Evolutionary conservation across 2,113 vertebrate genomes (phyloP), one percentile per base, ranked within the genome.

Genomic region (Poeciliopsis prolifica): DNA sequence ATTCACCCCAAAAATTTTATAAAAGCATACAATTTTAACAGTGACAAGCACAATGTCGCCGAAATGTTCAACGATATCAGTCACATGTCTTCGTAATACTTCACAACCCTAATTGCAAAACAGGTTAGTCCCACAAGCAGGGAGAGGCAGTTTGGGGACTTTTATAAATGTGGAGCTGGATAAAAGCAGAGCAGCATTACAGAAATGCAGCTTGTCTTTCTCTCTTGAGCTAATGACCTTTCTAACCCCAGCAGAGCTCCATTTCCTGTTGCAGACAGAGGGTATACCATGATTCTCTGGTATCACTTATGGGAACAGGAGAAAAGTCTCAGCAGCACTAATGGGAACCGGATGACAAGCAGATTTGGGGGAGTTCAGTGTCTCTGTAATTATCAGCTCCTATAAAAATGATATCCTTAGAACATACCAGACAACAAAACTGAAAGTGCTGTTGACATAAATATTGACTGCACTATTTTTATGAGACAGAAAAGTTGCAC

Each of bases 241-340:
- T 61, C 54, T 79, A 87, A 87, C 85, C 72, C 61, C 14, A 19
- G 70, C 75, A 87, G 75, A 85, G 82, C 76, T 75, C 75, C 7
- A 87, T 90, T 89, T 92, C 91, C 91, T 91, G 86, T 80, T 82
- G 81, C 54, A 73, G 28, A 58, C 61, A 70, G 60, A 75, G 40
- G 31, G 61, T 70, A 48, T n/a, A 28, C 37, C 31, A 76, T 54
- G 33, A 78, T 77, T 81, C 54, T 69, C 13, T 75, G 61, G 51
- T 76, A 58, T 22, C 48, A 75, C 65, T 79, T 68, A 51, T 42
- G 60, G 30, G 64, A 75, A 73, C 44, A 33, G 69, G 30, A 40
- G 44, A 29, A 76, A 77, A 77, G 79, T 26, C 48, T 40, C 66
- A 58, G 31, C 13, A 68, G 60, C n/a, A 17, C 33, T 75, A 72